A percentile compares a stretch with the other conserved stretches of the same genome.
Conservation (phyloP, 2,113 vertebrate genomes). For the Orycteropus afer region DNA sequence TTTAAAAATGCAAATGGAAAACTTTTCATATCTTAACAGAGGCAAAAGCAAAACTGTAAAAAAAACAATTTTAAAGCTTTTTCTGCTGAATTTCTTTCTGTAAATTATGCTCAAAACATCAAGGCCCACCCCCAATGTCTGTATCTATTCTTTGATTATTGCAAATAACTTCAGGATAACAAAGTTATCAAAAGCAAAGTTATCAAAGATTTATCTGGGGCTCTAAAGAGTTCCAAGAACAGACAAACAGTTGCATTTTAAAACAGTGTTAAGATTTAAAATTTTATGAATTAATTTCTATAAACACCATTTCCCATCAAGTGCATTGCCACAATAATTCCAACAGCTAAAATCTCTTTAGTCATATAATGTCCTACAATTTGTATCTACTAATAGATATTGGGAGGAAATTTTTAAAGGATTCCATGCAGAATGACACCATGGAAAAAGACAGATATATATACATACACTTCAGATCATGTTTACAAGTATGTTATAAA, state of each 20-base stretch:
- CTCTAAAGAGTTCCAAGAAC: background rate
- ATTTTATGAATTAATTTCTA: constrained; percentile 50
- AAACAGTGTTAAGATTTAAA: constrained; percentile 27
- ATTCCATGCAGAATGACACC: background rate
- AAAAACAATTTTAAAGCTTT: constrained; percentile 23
- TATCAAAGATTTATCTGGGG: background rate
- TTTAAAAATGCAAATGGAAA: constrained; percentile 32
- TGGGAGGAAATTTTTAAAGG: background rate
- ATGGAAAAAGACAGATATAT: background rate
- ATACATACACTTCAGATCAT: background rate
- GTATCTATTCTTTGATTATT: background rate
- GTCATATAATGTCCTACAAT: background rate
- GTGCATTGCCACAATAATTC: constrained; percentile 67
- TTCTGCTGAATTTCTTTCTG: background rate
- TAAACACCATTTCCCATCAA: constrained; percentile 43
- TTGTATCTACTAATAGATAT: background rate
- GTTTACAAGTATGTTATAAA: background rate
- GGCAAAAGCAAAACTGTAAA: background rate
- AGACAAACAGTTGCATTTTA: background rate
- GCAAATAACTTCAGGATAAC: background rate
- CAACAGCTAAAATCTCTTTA: constrained; percentile 69
- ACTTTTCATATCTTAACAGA: background rate
- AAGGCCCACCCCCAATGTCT: fast-evolving
- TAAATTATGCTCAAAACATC: background rate
- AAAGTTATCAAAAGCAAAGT: too few relatives aligned